These are phyloP conservation scores for Polydrusus tereticollis DNA, from an alignment of 2,888 invertebrate genomes.

Conservation along the genomic window DNA sequence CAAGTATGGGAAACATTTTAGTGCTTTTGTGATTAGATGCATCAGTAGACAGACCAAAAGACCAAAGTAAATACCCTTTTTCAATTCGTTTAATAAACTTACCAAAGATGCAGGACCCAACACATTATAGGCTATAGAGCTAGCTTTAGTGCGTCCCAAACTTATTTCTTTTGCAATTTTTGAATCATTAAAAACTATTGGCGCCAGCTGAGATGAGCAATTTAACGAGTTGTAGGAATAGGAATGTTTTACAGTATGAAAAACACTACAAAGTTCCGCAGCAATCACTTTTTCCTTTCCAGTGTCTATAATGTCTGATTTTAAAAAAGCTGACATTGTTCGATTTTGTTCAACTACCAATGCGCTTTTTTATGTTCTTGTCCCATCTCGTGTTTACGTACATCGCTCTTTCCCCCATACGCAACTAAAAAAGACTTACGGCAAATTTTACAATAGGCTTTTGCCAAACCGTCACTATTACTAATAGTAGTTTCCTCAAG, in stretches of 20 bases:
- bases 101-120: not conserved
- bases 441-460: no score
- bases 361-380: no score
- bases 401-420: no score
- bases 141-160: constrained; percentile 9
- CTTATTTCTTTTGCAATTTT: no score
- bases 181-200: not conserved
- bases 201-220: not conserved
- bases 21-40: constrained; percentile 1
- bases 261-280: not conserved
- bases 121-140: not conserved
- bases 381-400: no score
- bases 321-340: no score
- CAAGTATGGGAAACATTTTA: not conserved
- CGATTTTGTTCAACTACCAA: no score
- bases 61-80: not conserved
- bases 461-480: no score
- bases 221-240: not conserved
- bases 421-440: no score
- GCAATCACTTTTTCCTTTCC: not conserved
- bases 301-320: no score
- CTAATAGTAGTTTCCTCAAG: no score
- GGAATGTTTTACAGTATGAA: constrained; percentile 1
- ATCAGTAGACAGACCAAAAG: constrained; percentile 13
- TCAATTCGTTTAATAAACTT: not conserved